phyloP scores from a whole-genome alignment of 2,797 vertebrate species.

The Zalophus californianus region DNA sequence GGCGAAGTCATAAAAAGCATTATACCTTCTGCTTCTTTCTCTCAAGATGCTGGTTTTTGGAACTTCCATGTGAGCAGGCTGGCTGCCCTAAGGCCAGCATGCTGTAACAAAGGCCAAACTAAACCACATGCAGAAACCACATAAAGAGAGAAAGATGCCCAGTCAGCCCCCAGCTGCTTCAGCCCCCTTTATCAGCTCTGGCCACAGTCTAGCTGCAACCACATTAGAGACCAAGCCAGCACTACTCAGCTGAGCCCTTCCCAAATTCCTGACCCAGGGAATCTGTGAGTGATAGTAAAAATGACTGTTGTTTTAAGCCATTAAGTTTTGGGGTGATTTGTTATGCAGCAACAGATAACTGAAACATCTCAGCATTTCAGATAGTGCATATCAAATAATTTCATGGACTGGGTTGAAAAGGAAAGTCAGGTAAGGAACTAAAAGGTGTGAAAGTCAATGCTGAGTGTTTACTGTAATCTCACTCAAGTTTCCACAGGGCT shows the following conservation, averaged over 20 bases:
- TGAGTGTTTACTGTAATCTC: background rate
- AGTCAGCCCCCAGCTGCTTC: background rate
- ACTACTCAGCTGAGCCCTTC: background rate
- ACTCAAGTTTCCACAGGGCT: conserved; percentile 21
- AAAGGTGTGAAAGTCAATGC: background rate
- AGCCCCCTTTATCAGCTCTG: background rate
- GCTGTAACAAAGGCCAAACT: background rate
- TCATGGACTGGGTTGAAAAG: background rate
- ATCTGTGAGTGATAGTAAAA: conserved; percentile 13
- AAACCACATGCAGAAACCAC: background rate
- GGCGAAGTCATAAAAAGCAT: background rate
- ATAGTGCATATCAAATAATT: conserved; percentile 17
- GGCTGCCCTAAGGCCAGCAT: background rate
- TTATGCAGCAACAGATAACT: conserved; percentile 16
- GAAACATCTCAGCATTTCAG: background rate
- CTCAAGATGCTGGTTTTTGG: background rate
- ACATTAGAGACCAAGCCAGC: background rate
- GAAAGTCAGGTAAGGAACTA: conserved; percentile 43
- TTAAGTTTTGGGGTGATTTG: background rate
- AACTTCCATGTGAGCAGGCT: background rate
- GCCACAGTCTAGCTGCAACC: background rate
- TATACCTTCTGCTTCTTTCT: background rate
- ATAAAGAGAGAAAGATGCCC: background rate
- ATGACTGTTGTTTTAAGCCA: background rate
- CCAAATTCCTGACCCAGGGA: conserved; percentile 10